phyloP scores from a whole-genome alignment of 2,797 vertebrate genomes.

The Catostomus latipinnis region DNA sequence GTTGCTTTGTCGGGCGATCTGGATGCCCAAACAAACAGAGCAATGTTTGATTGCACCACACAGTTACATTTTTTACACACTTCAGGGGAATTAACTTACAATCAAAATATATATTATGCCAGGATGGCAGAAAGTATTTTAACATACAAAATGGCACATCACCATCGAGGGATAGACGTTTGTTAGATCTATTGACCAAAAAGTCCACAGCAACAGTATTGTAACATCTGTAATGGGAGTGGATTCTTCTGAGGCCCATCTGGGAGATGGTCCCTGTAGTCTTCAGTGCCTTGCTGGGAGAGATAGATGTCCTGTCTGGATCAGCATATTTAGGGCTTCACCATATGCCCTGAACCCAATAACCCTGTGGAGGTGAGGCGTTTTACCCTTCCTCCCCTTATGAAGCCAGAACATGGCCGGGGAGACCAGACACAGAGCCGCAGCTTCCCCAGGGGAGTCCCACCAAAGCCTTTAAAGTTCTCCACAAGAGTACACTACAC shows the following conservation, averaged over 20 bases:
- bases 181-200: background rate
- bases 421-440: slow-evolving; percentile 45
- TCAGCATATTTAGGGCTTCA: slow-evolving; percentile 24
- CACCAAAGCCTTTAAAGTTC: slow-evolving; percentile 61
- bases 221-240: slow-evolving; percentile 30
- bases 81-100: too few relatives aligned
- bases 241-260: slow-evolving; percentile 42
- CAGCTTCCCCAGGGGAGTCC: slow-evolving; percentile 53
- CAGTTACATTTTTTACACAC: too few relatives aligned
- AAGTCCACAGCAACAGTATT: background rate
- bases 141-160: too few relatives aligned
- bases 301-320: slow-evolving; percentile 56
- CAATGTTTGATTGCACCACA: too few relatives aligned
- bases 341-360: slow-evolving; percentile 50
- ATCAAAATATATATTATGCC: too few relatives aligned
- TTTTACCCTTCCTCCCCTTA: slow-evolving; percentile 19
- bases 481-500: slow-evolving; percentile 47
- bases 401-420: slow-evolving; percentile 45
- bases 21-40: too few relatives aligned
- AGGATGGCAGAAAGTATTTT: too few relatives aligned
- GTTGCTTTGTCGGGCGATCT: too few relatives aligned
- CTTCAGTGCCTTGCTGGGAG: slow-evolving; percentile 42
- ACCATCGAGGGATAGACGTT: background rate
- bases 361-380: slow-evolving; percentile 54
- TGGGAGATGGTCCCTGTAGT: slow-evolving; percentile 37